These are phyloP conservation scores for Pseudochirops corinnae DNA, from an alignment of 2,797 vertebrate species.

Conservation along the genomic window DNA sequence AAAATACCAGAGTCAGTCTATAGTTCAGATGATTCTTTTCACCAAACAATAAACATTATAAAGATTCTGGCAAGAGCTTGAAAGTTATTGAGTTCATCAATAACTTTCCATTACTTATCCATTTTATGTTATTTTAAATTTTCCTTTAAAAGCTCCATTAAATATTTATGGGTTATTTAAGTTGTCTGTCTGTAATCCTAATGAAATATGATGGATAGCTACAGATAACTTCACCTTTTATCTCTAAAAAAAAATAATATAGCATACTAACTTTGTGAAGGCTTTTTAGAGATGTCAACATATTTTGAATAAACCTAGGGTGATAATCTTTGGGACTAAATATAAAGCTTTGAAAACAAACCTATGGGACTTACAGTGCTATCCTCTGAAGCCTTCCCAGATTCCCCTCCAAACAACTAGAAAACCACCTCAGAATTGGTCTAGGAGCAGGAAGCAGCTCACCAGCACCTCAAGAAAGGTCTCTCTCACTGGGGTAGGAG, in stretches of 20 bases:
- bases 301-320: not conserved
- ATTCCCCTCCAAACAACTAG: no score
- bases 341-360: not conserved
- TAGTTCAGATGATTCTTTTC: slow-evolving; percentile 45
- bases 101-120: slow-evolving; percentile 14
- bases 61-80: slow-evolving; percentile 12
- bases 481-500: no score
- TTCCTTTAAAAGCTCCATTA: slow-evolving; percentile 40
- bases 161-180: slow-evolving; percentile 45
- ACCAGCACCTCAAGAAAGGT: no score
- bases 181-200: not conserved
- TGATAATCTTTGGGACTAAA: slow-evolving; percentile 5
- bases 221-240: not conserved
- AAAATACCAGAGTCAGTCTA: not conserved
- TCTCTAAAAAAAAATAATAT: not conserved
- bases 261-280: not conserved
- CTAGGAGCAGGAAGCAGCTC: no score
- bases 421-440: no score
- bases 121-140: slow-evolving; percentile 49
- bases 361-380: not conserved
- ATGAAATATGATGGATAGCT: not conserved
- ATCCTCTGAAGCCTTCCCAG: no score
- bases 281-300: not conserved
- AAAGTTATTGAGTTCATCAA: slow-evolving; percentile 16
- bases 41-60: slow-evolving; percentile 25